phyloP scores from a whole-genome alignment of 2,797 vertebrate species.

The Hippopotamyrus pictus region DNA sequence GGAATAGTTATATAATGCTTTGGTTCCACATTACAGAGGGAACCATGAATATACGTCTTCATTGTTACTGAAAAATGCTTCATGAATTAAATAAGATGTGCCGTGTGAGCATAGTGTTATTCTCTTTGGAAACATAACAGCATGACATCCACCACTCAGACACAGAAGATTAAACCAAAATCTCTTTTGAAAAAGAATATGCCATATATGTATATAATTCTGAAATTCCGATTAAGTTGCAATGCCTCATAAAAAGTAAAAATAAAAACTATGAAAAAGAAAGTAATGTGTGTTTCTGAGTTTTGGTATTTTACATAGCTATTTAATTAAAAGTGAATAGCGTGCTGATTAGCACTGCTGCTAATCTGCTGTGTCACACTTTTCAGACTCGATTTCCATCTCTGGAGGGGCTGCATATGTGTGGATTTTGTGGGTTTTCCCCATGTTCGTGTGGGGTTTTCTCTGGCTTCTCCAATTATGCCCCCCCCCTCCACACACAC shows the following conservation, averaged over 20 bases:
- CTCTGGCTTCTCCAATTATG: neutral
- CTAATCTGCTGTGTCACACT: neutral
- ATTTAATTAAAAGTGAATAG: neutral
- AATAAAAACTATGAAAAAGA: neutral
- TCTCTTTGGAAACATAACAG: neutral
- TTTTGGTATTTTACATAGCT: neutral
- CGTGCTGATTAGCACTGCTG: neutral
- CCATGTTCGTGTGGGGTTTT: neutral
- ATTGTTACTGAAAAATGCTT: conserved; percentile 3
- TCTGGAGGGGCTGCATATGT: neutral
- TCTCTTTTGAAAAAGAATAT: neutral
- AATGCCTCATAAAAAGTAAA: neutral
- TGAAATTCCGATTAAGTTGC: neutral
- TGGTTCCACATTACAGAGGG: conserved; percentile 22
- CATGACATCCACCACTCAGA: neutral
- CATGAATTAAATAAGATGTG: conserved; percentile 5
- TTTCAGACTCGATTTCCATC: neutral
- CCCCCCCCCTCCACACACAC: neutral
- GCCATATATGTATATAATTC: neutral
- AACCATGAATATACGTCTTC: conserved; percentile 15
- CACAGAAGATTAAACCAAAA: neutral
- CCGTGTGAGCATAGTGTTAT: neutral
- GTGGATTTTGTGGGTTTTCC: neutral
- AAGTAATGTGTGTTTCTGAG: neutral
- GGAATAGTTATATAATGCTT: conserved; percentile 26